phyloP scores from a whole-genome alignment of 2,797 vertebrate genomes.

The Bradypodion ventrale region DNA sequence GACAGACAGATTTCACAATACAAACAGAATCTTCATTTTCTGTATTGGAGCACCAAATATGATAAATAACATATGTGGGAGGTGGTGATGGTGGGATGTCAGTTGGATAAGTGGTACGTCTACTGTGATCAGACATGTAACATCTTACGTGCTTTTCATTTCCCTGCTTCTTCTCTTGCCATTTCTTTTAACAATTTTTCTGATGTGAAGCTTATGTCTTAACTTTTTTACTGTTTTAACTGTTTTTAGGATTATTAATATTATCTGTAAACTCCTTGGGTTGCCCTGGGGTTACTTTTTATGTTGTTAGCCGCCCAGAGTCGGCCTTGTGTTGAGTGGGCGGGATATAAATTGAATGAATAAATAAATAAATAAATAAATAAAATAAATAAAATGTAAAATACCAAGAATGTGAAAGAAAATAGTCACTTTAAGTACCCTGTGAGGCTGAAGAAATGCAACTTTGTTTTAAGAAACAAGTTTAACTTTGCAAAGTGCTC shows the following conservation, averaged over 20 bases:
- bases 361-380: too few species aligned
- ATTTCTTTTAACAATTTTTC: not conserved
- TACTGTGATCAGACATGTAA: conserved; percentile 27
- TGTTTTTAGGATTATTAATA: too few species aligned
- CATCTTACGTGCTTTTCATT: not conserved
- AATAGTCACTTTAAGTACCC: not conserved
- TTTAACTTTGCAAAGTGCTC: too few species aligned
- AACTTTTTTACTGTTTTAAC: too few species aligned
- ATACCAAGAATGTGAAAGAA: not conserved
- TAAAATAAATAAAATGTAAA: too few species aligned
- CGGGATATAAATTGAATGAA: too few species aligned
- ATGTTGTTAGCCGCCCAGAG: too few species aligned
- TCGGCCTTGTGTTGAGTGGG: too few species aligned
- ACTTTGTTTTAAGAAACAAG: not conserved
- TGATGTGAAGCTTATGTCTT: not conserved
- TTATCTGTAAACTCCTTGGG: too few species aligned
- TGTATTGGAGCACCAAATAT: conserved; percentile 47
- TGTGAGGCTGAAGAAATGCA: conserved; percentile 7
- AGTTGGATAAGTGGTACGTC: conserved; percentile 32
- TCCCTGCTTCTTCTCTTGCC: not conserved
- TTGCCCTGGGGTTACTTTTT: too few species aligned
- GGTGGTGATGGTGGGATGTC: not conserved
- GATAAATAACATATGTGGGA: conserved; percentile 23
- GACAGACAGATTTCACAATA: conserved; percentile 53
- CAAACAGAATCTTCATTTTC: conserved; percentile 44